Base-by-base conservation (phyloP, 2,888 invertebrate species). In the Tipula helvola region DNA sequence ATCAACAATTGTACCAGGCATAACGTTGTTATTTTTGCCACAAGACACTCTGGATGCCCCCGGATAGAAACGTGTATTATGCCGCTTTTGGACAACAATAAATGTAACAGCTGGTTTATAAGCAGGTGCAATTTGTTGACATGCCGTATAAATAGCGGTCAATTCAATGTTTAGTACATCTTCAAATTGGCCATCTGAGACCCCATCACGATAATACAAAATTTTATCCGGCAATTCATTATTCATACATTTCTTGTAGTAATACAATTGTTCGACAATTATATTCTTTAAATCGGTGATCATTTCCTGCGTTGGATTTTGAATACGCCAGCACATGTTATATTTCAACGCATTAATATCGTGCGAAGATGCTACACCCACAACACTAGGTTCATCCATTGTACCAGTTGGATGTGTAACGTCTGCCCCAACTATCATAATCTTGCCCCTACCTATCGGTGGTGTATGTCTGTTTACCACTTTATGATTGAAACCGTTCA, bases 61-160 rank as follows among this genome's bases (percentile, higher is more conserved):
- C 0, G 92, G 91, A 88, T 92, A 91, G 89, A 92, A 91, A 90
- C 99, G 94, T 0, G 98, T 97, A 90, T 99, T 99, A 92, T 99
- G 99, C 0, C 99, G 93, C 91, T 99, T 99, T 91, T 99, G 98
- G 0, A 99, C 99, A 8, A 99, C 96, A 83, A 99, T 92, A 91
- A 98, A 98, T 44, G 98, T 96, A 36, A 99, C 94, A 86, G 94
- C 93, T 0, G 98, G 97, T 89, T 95, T 94, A 89, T 94, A 95
- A 3, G 91, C 86, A 16, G 52, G 52, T 2, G 7, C 52, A 4
- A 57, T 57, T 89, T 90, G 87, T 0, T 87, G 86, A 89, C 96
- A 97, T 0, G 98, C 98, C 83, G 92, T 91, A 89, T 95, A 92
- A 12, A 97, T 94, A 0, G 95, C 95, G 0, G 89, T 89, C 13